Conservation (phyloP, 2,888 invertebrate genomes). For the Fragum fragum region DNA sequence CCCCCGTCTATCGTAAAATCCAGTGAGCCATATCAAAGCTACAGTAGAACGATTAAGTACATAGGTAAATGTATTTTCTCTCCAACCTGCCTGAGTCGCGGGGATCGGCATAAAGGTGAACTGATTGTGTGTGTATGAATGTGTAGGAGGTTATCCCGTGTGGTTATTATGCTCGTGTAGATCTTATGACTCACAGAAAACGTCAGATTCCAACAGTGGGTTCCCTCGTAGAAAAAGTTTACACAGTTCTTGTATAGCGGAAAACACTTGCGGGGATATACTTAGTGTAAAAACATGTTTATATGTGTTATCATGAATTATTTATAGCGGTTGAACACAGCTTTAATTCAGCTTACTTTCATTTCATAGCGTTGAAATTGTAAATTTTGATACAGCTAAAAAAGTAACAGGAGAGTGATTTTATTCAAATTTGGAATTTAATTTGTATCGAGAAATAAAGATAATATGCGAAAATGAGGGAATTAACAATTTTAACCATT, state of each 20-base stretch:
- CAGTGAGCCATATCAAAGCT: slow-evolving; percentile 13
- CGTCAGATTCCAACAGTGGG: slow-evolving; percentile 10
- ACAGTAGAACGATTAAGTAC: slow-evolving; percentile 27
- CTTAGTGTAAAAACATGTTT: neutral
- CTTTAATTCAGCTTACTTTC: slow-evolving; percentile 13
- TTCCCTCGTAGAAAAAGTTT: neutral
- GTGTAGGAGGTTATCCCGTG: slow-evolving; percentile 19
- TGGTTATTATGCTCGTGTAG: slow-evolving; percentile 15
- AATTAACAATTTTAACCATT: neutral
- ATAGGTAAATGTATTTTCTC: slow-evolving; percentile 26
- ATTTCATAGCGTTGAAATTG: neutral
- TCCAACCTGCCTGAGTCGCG: slow-evolving; percentile 14
- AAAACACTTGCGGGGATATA: neutral
- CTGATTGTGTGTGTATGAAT: neutral
- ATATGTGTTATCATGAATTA: slow-evolving; percentile 25
- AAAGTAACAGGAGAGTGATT: neutral
- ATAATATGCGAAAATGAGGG: slow-evolving; percentile 22
- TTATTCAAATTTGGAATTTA: slow-evolving; percentile 8
- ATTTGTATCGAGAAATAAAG: neutral
- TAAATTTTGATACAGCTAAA: neutral
- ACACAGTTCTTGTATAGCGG: slow-evolving; percentile 1
- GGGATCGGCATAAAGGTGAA: slow-evolving; percentile 19
- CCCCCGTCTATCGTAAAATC: neutral
- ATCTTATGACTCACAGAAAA: slow-evolving; percentile 18
- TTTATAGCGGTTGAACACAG: slow-evolving; percentile 9